phyloP scores from a whole-genome alignment of 2,113 vertebrate genomes.

The Oncorhynchus clarkii region DNA sequence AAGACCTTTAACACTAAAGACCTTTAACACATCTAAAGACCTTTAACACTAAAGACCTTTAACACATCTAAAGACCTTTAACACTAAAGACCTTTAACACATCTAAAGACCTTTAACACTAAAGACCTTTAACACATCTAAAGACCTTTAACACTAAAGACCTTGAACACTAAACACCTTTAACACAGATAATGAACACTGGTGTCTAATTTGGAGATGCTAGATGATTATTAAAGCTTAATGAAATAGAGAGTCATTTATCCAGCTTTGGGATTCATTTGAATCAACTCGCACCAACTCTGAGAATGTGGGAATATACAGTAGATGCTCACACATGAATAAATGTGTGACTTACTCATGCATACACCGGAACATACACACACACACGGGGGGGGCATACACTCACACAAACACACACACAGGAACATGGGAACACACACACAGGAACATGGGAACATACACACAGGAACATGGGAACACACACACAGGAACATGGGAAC shows the following conservation, averaged over 20 bases:
- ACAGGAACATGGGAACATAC: background rate
- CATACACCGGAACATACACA: background rate
- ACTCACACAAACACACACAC: background rate
- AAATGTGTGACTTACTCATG: constrained; percentile 26
- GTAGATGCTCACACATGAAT: constrained; percentile 14
- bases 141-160: constrained; percentile 16
- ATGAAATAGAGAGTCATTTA: constrained; percentile 35
- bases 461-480: background rate
- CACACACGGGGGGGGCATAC: background rate
- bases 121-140: background rate
- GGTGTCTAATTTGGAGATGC: constrained; percentile 32
- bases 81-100: no score
- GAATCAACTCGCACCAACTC: constrained; percentile 28
- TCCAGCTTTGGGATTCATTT: constrained; percentile 39
- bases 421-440: background rate
- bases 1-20: no score
- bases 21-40: no score
- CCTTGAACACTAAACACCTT: background rate
- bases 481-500: background rate
- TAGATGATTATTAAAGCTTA: constrained; percentile 38
- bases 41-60: no score
- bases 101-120: no score
- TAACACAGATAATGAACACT: constrained; percentile 31
- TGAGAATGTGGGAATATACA: constrained; percentile 22
- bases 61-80: no score